Base-by-base conservation (phyloP, 2,797 vertebrate genomes). In the Spheniscus humboldti region DNA sequence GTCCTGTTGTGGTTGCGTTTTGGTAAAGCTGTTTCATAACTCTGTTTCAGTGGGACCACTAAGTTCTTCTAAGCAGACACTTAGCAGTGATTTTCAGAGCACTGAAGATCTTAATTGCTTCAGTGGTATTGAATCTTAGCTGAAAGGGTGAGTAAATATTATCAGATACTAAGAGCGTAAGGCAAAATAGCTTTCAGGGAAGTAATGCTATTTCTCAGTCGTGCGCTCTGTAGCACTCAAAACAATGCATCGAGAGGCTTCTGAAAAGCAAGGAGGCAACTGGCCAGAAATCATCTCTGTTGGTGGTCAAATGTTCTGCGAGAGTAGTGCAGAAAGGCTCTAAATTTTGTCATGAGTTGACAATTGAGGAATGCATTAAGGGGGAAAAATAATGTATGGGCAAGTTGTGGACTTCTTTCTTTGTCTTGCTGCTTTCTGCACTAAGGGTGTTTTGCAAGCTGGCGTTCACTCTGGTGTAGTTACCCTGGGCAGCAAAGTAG, bases 261-360 rank as follows among this genome's bases (percentile, higher is more conserved):
- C 75, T 91, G 91, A 94, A 92, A 93, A 89, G 88, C 87, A 50
- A 30, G 81, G 82, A 86, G 91, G 87, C 92, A 94, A 60, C 63
- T 91, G 71, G 94, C 92, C 96, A 96, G 75, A 37, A 92, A 63
- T 87, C 35, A 11, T 84, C 95, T 91, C 91, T 92, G 91, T 92
- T 92, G 89, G 75, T 85, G 86, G 81, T 82, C 92, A 67, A n/a
- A 57, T 39, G 39, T 73, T 79, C 80, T 93, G 86, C 37, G 72
- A 84, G 94, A 94, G 73, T 87, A 92, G 86, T 82, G 63, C 77
- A 87, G 88, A 72, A 85, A 77, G 53, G 39, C 92, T 87, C 75
- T 96, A 94, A 96, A 92, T 96, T 96, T 93, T 91, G 63, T 71
- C 72, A 19, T 18, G 80, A 92, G 74, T 63, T 92, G 90, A 72